Base-by-base conservation (phyloP, 2,797 vertebrate species). In the Peromyscus eremicus region DNA sequence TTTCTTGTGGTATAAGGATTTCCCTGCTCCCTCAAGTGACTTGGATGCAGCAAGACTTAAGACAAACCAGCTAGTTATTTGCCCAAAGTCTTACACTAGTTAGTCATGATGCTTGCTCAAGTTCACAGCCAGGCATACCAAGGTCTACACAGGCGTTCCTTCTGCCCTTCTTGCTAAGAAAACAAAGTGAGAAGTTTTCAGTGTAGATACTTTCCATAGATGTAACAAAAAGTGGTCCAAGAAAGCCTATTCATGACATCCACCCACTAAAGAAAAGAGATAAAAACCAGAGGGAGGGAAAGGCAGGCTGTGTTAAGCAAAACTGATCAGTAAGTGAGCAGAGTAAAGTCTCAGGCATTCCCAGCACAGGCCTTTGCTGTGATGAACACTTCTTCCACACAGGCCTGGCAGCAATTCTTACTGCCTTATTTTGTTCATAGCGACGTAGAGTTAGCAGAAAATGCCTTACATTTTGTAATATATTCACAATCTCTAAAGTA, bases 401-500 rank as follows among this genome's bases (percentile, higher is more conserved):
- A 75, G 46, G 25, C 27, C 29, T 73, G 40, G 60, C 60, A 91
- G 34, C 60, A 91, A 71, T 46, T 46, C 46, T 86, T 82, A 32
- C n/a, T 66, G 60, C 29, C 60, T 94, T 96, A 83, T 21, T 93
- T 80, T 75, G 86, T 87, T 82, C 95, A 49, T 29, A 77, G 76
- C 6, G 13, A 81, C 60, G 49, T 66, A 73, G 79, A 86, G 76
- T 80, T 88, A 55, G 90, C 6, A 89, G 57, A 40, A 76, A 83
- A 34, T 27, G 37, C 32, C 46, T 90, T 84, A 77, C 5, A 49
- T 57, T 75, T 92, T 37, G 81, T 19, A 88, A 64, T 66, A 71
- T n/a, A 70, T 32, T 85, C 13, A 95, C 6, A 76, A 49, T 70
- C 46, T 62, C 89, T 27, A 90, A 90, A 87, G 43, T 32, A 55